phyloP scores from a whole-genome alignment of 2,888 invertebrate genomes.

The Agrilus mali region DNA sequence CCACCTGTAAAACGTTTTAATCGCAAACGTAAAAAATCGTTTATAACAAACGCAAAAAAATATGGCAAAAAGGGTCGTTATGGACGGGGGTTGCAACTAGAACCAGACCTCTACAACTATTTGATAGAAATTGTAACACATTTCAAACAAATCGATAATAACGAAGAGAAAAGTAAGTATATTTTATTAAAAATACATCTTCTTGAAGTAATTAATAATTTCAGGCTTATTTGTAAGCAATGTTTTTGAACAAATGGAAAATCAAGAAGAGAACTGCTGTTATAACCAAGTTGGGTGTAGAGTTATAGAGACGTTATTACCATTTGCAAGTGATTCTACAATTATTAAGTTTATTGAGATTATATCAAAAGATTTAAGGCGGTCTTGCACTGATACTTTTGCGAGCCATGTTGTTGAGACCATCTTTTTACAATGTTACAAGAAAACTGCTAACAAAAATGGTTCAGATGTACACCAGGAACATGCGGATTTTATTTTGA shows the following conservation, averaged over 20 bases:
- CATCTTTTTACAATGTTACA: constrained; percentile 44
- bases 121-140: constrained; percentile 63
- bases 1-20: constrained; percentile 3
- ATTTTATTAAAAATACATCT: neutral
- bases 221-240: constrained; percentile 58
- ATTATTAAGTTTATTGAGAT: constrained; percentile 50
- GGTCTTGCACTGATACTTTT: constrained; percentile 60
- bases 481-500: constrained; percentile 53
- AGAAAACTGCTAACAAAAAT: constrained; percentile 32
- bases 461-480: constrained; percentile 22
- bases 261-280: constrained; percentile 56
- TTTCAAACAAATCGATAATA: constrained; percentile 51
- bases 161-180: constrained; percentile 57
- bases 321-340: constrained; percentile 48
- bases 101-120: constrained; percentile 63
- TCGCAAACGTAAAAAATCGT: constrained; percentile 49
- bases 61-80: constrained; percentile 61
- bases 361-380: constrained; percentile 53
- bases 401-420: constrained; percentile 71
- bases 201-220: constrained; percentile 18
- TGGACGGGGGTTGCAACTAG: constrained; percentile 58
- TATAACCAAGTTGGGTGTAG: constrained; percentile 73
- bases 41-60: constrained; percentile 60
- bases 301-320: constrained; percentile 62
- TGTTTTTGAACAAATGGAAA: constrained; percentile 58